These are phyloP conservation scores for Agriopis aurantiaria DNA, from an alignment of 2,888 invertebrate genomes.

Conservation along the genomic window DNA sequence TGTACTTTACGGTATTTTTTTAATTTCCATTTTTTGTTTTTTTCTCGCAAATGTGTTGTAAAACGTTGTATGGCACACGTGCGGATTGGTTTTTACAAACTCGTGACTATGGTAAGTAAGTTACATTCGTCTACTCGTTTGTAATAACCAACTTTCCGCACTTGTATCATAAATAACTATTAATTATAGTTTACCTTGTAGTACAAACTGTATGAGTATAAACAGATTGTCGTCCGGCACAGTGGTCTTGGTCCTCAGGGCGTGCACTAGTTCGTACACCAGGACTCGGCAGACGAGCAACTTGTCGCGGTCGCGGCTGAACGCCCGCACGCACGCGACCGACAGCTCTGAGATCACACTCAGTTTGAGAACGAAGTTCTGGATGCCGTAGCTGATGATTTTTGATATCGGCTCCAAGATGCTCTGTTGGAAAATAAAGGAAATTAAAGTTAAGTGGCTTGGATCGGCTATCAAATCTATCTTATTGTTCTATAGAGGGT, in stretches of 20 bases:
- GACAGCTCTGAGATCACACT: conserved; percentile 94
- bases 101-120: too few relatives aligned
- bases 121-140: too few relatives aligned
- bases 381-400: conserved; percentile 96
- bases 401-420: conserved; percentile 98
- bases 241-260: conserved; percentile 97
- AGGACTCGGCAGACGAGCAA: conserved; percentile 95
- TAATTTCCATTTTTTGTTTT: too few relatives aligned
- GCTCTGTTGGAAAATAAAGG: conserved; percentile 79
- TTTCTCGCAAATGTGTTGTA: too few relatives aligned
- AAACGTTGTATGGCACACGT: too few relatives aligned
- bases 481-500: too few relatives aligned
- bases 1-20: too few relatives aligned
- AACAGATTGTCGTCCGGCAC: conserved; percentile 98
- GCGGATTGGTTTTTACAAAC: too few relatives aligned
- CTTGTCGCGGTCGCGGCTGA: conserved; percentile 97
- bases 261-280: conserved; percentile 97
- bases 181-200: conserved; percentile 87
- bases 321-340: conserved; percentile 95
- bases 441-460: background rate
- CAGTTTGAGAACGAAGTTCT: conserved; percentile 93
- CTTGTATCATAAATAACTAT: too few relatives aligned
- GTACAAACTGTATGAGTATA: conserved; percentile 94
- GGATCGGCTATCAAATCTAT: too few relatives aligned
- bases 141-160: too few relatives aligned